Evolutionary conservation across 2,888 invertebrate genomes (phyloP).

Genomic region (Dioctria linearis): DNA sequence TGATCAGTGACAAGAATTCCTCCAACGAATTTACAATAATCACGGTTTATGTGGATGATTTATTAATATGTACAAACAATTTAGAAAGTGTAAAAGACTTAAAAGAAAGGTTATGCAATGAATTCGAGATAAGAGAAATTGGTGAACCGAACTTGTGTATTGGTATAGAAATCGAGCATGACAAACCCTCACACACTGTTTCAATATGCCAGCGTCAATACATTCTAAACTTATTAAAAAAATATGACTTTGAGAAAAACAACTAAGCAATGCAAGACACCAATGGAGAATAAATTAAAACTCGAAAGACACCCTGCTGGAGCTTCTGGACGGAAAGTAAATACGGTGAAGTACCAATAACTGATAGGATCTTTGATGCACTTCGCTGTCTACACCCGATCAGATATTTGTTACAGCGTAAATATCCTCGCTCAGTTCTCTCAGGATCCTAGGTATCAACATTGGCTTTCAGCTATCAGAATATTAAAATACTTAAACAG

Average conservation of each 20-base stretch:
- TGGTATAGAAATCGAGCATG: neutral
- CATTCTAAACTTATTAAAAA: no score
- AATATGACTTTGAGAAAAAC: no score
- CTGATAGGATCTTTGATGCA: conserved; percentile 45
- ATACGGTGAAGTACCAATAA: neutral
- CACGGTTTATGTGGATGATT: no score
- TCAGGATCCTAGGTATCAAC: neutral
- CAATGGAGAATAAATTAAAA: neutral
- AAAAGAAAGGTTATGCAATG: no score
- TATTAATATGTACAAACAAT: no score
- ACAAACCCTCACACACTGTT: neutral
- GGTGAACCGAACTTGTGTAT: neutral
- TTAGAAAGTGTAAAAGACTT: no score
- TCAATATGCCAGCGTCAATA: neutral
- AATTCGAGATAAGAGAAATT: neutral
- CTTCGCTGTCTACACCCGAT: conserved; percentile 49
- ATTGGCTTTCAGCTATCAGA: neutral
- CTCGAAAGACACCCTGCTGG: neutral
- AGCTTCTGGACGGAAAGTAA: no score
- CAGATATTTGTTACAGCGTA: conserved; percentile 50
- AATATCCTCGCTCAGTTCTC: conserved; percentile 43
- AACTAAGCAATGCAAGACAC: no score
- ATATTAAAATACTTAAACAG: neutral
- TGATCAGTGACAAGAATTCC: neutral
- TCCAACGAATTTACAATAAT: no score